Evolutionary conservation across 2,113 vertebrate species (phyloP).

Genomic region (Caretta caretta): DNA sequence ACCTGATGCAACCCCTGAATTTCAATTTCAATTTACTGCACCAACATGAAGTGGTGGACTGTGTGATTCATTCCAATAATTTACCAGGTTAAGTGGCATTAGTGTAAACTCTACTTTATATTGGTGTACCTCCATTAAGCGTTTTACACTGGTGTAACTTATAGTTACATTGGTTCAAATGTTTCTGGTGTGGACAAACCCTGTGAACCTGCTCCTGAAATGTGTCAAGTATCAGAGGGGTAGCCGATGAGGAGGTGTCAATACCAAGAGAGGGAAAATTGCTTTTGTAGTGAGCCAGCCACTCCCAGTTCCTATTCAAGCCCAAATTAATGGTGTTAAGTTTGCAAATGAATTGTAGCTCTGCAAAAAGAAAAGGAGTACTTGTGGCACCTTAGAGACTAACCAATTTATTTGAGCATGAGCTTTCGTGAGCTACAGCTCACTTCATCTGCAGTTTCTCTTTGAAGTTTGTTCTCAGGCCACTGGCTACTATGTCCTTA

Average conservation of each 20-base stretch:
- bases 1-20: not conserved
- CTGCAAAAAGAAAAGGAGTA: too few relatives aligned
- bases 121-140: not conserved
- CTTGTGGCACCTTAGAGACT: too few relatives aligned
- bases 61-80: not conserved
- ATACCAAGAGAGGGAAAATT: too few relatives aligned
- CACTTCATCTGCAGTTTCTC: too few relatives aligned
- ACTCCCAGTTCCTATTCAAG: too few relatives aligned
- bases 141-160: not conserved
- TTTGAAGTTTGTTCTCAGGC: not conserved
- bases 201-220: not conserved
- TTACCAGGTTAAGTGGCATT: not conserved
- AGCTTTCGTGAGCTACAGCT: too few relatives aligned
- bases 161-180: not conserved
- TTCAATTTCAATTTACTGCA: not conserved
- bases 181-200: not conserved
- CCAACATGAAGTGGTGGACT: not conserved
- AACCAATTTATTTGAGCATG: too few relatives aligned
- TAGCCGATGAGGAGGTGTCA: too few relatives aligned
- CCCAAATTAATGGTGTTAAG: too few relatives aligned
- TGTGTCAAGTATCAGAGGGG: too few relatives aligned
- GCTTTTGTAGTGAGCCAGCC: too few relatives aligned
- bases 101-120: not conserved
- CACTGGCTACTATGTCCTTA: not conserved
- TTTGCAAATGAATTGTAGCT: too few relatives aligned